phyloP scores from a whole-genome alignment of 2,888 invertebrate species.

The Euplexia lucipara region DNA sequence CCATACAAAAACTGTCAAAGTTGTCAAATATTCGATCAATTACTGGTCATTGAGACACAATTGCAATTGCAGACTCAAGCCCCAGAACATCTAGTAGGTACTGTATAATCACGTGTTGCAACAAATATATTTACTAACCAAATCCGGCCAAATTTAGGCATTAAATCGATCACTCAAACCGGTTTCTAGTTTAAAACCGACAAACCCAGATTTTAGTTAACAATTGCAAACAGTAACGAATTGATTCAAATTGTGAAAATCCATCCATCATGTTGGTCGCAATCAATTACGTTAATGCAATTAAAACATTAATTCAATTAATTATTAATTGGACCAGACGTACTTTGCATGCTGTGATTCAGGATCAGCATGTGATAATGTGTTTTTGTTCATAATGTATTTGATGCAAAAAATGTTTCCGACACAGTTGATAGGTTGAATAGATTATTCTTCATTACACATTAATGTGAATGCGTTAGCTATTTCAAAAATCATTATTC shows the following conservation, averaged over 20 bases:
- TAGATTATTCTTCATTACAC: not conserved
- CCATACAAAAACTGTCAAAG: too few relatives aligned
- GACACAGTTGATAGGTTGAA: not conserved
- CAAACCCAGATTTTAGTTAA: slow-evolving; percentile 38
- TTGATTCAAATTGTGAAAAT: slow-evolving; percentile 55
- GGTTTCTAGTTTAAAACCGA: slow-evolving; percentile 30
- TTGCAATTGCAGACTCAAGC: too few relatives aligned
- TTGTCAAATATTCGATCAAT: too few relatives aligned
- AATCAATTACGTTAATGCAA: slow-evolving; percentile 50
- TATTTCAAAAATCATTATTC: too few relatives aligned
- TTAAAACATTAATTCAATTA: slow-evolving; percentile 45
- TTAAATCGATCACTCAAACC: slow-evolving; percentile 22
- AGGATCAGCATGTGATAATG: slow-evolving; percentile 22
- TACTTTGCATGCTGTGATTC: slow-evolving; percentile 22
- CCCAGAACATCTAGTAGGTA: slow-evolving; percentile 17
- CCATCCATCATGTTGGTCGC: slow-evolving; percentile 34
- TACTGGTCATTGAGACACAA: too few relatives aligned
- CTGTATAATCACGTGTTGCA: slow-evolving; percentile 17
- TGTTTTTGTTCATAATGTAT: slow-evolving; percentile 19
- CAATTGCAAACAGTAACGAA: slow-evolving; percentile 47
- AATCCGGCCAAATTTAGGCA: slow-evolving; percentile 20
- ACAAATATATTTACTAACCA: slow-evolving; percentile 3
- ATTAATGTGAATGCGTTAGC: not conserved
- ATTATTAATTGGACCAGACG: slow-evolving; percentile 38
- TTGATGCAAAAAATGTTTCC: not conserved